A percentile compares a stretch with the other conserved stretches of the same genome.
These are phyloP conservation scores for Dryobates pubescens DNA, from an alignment of 2,797 vertebrate genomes.

Conservation along the genomic window DNA sequence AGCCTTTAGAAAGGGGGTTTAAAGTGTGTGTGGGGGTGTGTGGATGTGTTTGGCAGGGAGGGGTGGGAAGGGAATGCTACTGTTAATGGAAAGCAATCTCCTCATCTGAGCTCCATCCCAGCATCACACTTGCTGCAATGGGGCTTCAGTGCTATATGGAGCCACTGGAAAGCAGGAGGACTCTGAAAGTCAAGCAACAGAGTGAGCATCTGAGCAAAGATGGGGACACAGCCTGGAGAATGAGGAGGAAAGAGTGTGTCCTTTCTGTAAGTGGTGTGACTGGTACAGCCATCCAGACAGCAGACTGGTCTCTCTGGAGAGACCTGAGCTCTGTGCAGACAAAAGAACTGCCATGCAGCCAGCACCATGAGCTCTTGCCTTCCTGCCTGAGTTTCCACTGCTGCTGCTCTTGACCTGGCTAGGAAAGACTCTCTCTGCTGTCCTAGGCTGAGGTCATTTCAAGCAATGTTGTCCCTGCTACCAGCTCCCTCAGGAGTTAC, in stretches of 20 bases:
- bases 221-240: background rate
- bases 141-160: background rate
- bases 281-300: background rate
- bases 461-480: too few relatives aligned
- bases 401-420: background rate
- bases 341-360: rapidly evolving
- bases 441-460: background rate
- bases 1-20: background rate
- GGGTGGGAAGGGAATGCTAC: background rate
- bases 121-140: background rate
- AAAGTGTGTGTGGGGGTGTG: background rate
- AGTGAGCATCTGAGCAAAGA: background rate
- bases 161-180: background rate
- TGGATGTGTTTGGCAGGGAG: background rate
- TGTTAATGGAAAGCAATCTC: background rate
- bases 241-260: background rate
- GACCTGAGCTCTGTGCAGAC: background rate
- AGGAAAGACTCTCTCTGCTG: background rate
- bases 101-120: background rate
- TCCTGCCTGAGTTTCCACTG: background rate
- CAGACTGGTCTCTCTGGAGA: background rate
- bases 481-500: background rate
- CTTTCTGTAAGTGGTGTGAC: background rate
- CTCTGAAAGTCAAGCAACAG: too few relatives aligned
- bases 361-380: background rate